Evolutionary conservation across 2,113 vertebrate genomes (phyloP).

Genomic region (Tringa solitaria): DNA sequence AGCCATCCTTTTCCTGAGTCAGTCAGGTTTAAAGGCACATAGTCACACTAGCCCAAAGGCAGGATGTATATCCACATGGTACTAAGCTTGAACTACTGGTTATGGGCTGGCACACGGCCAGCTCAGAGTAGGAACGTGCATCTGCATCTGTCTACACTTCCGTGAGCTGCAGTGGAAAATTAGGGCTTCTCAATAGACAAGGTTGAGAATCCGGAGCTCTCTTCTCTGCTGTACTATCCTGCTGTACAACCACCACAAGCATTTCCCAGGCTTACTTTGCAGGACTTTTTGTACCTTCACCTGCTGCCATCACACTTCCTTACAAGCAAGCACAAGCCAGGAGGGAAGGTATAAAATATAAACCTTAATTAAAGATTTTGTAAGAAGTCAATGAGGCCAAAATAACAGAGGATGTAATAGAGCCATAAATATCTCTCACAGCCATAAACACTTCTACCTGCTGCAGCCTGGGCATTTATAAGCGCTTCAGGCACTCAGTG

Average conservation of each 20-base stretch:
- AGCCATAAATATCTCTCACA: slow-evolving; percentile 50
- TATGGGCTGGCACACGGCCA: not conserved
- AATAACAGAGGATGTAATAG: slow-evolving; percentile 45
- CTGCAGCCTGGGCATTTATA: not conserved
- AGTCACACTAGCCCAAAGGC: not conserved
- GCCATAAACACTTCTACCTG: slow-evolving; percentile 49
- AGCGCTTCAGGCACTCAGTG: not conserved
- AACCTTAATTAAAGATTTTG: slow-evolving; percentile 43
- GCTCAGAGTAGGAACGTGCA: not conserved
- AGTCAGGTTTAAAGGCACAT: not conserved
- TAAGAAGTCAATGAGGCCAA: slow-evolving; percentile 24
- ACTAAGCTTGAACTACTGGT: not conserved
- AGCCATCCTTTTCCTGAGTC: not conserved
- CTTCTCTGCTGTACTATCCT: not conserved
- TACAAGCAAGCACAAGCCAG: not conserved
- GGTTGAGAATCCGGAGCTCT: not conserved
- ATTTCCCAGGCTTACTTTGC: not conserved
- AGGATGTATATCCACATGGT: not conserved
- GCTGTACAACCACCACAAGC: not conserved
- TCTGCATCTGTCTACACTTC: not conserved
- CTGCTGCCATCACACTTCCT: not conserved
- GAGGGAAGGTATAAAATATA: slow-evolving; percentile 11
- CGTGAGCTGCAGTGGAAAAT: rapidly evolving
- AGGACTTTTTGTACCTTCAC: not conserved
- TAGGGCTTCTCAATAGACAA: not conserved